Evolutionary conservation across 92 coral and sea anemone genomes (phyloP).

Genomic region (Zoanthus sansibaricus): DNA sequence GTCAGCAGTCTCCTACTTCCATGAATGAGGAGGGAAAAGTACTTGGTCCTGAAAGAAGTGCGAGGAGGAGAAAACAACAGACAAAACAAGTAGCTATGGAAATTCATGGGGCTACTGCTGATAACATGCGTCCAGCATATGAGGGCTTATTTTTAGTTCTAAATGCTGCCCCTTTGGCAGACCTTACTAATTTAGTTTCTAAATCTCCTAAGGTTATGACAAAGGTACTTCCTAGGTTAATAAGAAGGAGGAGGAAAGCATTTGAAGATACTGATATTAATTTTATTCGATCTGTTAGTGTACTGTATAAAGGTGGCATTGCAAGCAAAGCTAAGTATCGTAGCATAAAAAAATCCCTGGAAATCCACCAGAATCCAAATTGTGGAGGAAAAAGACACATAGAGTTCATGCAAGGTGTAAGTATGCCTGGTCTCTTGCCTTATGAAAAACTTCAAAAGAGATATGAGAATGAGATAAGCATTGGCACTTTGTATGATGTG

Average conservation of each 20-base stretch:
- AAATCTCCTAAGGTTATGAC: slow-evolving; percentile 42
- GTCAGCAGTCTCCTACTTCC: not conserved
- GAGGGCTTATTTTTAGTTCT: slow-evolving; percentile 24
- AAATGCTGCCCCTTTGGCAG: slow-evolving; percentile 22
- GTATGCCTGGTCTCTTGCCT: no score
- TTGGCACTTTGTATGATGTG: no score
- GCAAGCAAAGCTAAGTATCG: not conserved
- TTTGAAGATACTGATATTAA: not conserved
- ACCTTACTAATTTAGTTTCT: slow-evolving; percentile 19
- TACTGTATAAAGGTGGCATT: not conserved
- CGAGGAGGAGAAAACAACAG: slow-evolving; percentile 12
- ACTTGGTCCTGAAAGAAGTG: slow-evolving; percentile 30
- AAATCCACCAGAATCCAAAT: not conserved
- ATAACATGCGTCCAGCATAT: slow-evolving; percentile 44
- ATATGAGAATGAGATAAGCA: no score
- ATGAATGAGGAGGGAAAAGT: not conserved
- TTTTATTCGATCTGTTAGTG: not conserved
- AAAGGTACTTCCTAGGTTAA: slow-evolving; percentile 48
- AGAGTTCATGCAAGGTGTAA: not conserved
- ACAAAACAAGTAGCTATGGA: slow-evolving; percentile 10
- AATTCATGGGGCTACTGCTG: slow-evolving; percentile 31
- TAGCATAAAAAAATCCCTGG: not conserved
- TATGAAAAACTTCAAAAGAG: no score
- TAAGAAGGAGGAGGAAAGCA: not conserved
- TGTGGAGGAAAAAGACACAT: not conserved